Percentiles rank a stretch among this genome's conserved stretches.
Conservation (phyloP, 2,888 invertebrate genomes). For the Crioceris asparagi region DNA sequence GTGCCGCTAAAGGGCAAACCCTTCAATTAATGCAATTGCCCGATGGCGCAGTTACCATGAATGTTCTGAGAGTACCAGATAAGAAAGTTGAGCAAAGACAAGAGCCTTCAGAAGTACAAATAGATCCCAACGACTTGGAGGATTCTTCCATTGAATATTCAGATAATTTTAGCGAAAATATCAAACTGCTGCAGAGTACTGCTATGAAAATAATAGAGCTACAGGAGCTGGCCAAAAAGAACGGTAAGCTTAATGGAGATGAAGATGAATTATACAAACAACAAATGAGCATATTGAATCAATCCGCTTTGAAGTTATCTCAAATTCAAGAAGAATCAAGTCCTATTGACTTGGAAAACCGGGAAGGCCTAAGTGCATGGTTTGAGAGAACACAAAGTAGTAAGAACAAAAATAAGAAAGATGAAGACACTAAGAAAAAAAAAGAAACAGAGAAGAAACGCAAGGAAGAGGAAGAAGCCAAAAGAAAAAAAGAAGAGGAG, state of each 20-base stretch:
- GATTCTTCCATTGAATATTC: constrained; percentile 23
- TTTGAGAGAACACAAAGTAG: constrained; percentile 27
- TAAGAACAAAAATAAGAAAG: constrained; percentile 19
- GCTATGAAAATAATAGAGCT: constrained; percentile 49
- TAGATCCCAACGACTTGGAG: constrained; percentile 28
- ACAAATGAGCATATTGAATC: constrained; percentile 40
- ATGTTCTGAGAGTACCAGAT: constrained; percentile 35
- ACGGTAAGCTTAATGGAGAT: constrained; percentile 43
- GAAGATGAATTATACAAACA: constrained; percentile 48
- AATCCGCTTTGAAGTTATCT: constrained; percentile 31
- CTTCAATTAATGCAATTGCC: constrained; percentile 47
- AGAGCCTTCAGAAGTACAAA: constrained; percentile 11
- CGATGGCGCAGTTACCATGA: constrained; percentile 37
- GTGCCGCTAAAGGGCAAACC: constrained; percentile 60
- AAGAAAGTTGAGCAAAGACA: constrained; percentile 10
- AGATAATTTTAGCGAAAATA: constrained; percentile 41
- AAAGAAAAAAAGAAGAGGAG: constrained; percentile 20
- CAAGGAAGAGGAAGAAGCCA: constrained; percentile 19
- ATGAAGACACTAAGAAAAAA: constrained; percentile 20
- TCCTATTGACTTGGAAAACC: constrained; percentile 24
- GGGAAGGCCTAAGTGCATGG: constrained; percentile 30
- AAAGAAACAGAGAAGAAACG: constrained; percentile 19
- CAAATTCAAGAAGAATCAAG: constrained; percentile 28
- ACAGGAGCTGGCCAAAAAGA: constrained; percentile 49
- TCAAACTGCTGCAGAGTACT: constrained; percentile 47